Conservation (phyloP, 2,888 invertebrate genomes). For the Leptopilina drosophilae region DNA sequence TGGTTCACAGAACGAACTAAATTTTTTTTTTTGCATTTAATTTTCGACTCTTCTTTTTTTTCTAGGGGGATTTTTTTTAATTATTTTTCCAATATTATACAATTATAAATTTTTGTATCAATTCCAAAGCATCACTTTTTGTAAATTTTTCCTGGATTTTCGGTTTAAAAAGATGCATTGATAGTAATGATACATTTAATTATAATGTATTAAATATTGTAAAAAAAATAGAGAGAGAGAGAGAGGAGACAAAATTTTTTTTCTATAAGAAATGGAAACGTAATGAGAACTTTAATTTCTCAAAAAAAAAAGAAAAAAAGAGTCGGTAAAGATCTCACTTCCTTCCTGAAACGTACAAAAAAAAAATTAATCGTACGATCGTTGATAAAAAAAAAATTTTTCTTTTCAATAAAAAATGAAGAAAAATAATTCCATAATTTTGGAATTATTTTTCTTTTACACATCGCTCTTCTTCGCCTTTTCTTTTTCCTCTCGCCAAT, state of each 20-base stretch:
- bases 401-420: not conserved
- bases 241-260: not conserved
- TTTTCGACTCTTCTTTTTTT: constrained; percentile 25
- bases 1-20: constrained; percentile 15
- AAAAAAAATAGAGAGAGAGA: not conserved
- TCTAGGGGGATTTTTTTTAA: not conserved
- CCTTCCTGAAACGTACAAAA: constrained; percentile 15
- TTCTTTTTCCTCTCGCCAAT: not conserved
- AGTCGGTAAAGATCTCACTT: constrained; percentile 26
- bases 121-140: not conserved
- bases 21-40: not conserved
- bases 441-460: not conserved
- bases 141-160: too few relatives aligned
- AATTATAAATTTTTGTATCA: not conserved
- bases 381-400: not conserved
- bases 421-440: constrained; percentile 24
- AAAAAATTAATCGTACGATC: constrained; percentile 9
- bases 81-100: constrained; percentile 14
- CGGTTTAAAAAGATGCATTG: too few relatives aligned
- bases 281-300: constrained; percentile 32
- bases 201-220: constrained; percentile 45
- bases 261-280: not conserved
- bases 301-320: constrained; percentile 8
- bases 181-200: not conserved
- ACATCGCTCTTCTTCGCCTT: constrained; percentile 1